Base-by-base conservation (phyloP, 2,888 invertebrate genomes). In the Noctua comes region DNA sequence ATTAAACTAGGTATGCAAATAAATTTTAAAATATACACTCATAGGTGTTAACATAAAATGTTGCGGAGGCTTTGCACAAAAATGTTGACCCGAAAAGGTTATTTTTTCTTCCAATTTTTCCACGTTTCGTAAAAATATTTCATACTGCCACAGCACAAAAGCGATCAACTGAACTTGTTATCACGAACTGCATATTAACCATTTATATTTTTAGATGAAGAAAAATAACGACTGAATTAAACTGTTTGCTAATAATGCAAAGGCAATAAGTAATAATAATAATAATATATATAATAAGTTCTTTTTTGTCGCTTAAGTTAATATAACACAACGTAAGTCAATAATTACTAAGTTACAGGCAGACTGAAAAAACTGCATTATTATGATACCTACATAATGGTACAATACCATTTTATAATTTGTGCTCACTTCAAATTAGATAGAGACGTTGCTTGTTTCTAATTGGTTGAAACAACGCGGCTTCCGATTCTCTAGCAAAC, bases 1-100 rank as follows among this genome's bases (percentile, higher is more conserved):
- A 82, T 85, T 83, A 77, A 79, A 80, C 69, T 83, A 36, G 36
- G 36, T 36, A 87, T 88, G 85, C 79, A 85, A 88, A 88, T 88
- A 85, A 66, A 80, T 80, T 78, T 74, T 64, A 27, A 77, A 88
- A 73, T 79, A 82, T 82, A 77, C 66, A 79, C 69, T 70, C 40
- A 77, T 79, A 77, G 75, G 78, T 82, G 82, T 84, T 72, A 80
- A 84, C 40, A 51, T 71, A 48, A 74, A 57, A 66, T 27, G 27
- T 62, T 59, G 46, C 13, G 8, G 40, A 68, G 36, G 43, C 64
- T 83, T 31, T 62, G 68, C n/a, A 65, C 21, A 73, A 72, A 78
- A 65, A 57, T 59, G 10, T 68, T 78, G 65, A 75, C 21, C 21
- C 59, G 21, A 18, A 48, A 51, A 71, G 54, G 36, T 51, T 31